phyloP scores from a whole-genome alignment of 2,113 vertebrate species.

The Puffinus mauretanicus region DNA sequence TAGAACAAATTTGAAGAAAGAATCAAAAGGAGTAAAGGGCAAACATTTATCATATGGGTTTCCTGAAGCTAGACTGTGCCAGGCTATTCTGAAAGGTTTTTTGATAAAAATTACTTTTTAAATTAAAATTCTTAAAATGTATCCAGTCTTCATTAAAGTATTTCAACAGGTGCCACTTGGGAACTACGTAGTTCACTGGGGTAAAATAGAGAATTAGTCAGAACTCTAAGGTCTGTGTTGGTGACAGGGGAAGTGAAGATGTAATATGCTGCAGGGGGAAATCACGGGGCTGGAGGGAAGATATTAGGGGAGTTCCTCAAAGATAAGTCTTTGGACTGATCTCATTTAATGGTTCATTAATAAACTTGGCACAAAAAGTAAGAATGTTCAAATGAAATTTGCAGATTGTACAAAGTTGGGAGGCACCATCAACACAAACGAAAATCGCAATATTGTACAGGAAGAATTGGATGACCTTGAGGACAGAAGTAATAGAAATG shows the following conservation, averaged over 20 bases:
- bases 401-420: slow-evolving; percentile 60
- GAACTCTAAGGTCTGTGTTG: not conserved
- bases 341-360: slow-evolving; percentile 48
- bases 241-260: not conserved
- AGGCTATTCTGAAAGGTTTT: not conserved
- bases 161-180: not conserved
- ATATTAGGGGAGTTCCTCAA: slow-evolving; percentile 9
- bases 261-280: not conserved
- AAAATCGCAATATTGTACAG: slow-evolving; percentile 48
- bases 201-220: not conserved
- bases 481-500: slow-evolving; percentile 70
- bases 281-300: not conserved
- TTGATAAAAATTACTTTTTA: not conserved
- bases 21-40: not conserved
- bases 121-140: slow-evolving; percentile 3
- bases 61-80: not conserved
- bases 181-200: not conserved
- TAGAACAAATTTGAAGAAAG: slow-evolving; percentile 17
- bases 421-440: slow-evolving; percentile 59
- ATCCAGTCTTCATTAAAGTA: not conserved
- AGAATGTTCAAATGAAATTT: slow-evolving; percentile 45
- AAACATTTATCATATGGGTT: not conserved
- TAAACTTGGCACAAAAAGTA: slow-evolving; percentile 51
- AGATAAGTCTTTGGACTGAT: slow-evolving; percentile 4
- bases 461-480: slow-evolving; percentile 70